phyloP scores from a whole-genome alignment of 2,888 invertebrate genomes.

The Euplexia lucipara region DNA sequence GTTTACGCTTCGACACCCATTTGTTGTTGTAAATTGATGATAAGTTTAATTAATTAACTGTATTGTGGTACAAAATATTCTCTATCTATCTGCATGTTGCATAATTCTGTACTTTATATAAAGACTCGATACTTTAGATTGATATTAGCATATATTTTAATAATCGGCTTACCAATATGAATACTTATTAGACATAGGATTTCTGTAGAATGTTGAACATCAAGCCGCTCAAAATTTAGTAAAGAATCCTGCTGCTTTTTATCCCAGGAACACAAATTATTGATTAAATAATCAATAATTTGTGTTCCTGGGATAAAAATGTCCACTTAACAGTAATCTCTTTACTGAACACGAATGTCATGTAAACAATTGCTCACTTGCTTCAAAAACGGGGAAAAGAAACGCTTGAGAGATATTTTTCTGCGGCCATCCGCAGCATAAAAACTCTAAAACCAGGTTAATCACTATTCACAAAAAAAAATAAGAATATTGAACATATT shows the following conservation, averaged over 20 bases:
- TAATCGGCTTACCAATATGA: conserved; percentile 35
- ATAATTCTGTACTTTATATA: conserved; percentile 43
- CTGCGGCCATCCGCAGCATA: too few relatives aligned
- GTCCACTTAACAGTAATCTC: not conserved
- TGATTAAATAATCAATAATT: too few relatives aligned
- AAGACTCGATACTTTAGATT: conserved; percentile 1
- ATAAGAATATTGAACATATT: too few relatives aligned
- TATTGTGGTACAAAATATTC: conserved; percentile 31
- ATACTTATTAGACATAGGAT: conserved; percentile 4
- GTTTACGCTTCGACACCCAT: conserved; percentile 40
- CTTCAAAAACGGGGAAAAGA: too few relatives aligned
- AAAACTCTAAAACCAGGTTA: too few relatives aligned
- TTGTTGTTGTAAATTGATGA: conserved; percentile 54
- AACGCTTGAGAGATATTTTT: too few relatives aligned
- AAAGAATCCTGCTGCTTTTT: not conserved
- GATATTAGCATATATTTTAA: conserved; percentile 41
- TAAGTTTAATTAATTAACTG: conserved; percentile 55
- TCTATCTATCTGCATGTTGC: conserved; percentile 41
- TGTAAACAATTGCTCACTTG: too few relatives aligned
- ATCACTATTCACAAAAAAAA: too few relatives aligned
- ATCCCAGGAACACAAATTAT: too few relatives aligned
- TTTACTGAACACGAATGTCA: not conserved
- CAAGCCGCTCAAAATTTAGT: not conserved
- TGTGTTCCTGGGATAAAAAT: too few relatives aligned
- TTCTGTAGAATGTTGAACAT: not conserved